These are phyloP conservation scores for Glyptemys insculpta DNA, from an alignment of 2,797 vertebrate genomes.

Conservation along the genomic window DNA sequence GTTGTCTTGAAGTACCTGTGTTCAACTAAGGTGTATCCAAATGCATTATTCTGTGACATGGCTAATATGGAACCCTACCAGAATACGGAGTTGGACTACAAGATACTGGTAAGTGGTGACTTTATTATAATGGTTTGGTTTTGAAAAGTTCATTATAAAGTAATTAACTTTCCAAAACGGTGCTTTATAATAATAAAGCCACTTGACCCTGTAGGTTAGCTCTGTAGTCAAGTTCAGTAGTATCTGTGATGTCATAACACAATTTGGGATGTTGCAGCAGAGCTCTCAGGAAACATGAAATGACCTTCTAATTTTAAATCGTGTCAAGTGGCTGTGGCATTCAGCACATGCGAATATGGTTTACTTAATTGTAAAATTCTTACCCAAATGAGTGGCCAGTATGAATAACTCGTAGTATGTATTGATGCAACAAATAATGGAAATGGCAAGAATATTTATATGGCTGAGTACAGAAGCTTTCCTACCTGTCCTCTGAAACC, in stretches of 20 bases:
- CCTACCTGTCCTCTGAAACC: too few species aligned
- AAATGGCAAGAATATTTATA: conserved; percentile 28
- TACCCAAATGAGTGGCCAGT: background rate
- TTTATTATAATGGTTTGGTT: background rate
- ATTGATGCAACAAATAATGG: background rate
- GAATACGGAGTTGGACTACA: background rate
- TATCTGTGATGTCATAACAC: background rate
- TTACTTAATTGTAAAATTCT: background rate
- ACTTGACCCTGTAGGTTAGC: background rate
- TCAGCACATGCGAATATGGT: background rate
- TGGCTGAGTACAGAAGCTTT: background rate
- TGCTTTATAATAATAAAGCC: too few species aligned
- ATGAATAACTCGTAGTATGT: background rate
- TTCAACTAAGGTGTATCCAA: background rate
- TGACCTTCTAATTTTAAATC: background rate
- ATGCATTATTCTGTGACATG: background rate
- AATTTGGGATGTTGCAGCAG: background rate
- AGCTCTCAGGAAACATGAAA: background rate
- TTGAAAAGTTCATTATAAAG: background rate
- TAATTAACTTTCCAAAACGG: background rate
- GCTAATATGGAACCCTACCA: background rate
- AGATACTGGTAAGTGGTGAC: fast-evolving
- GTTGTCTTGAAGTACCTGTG: background rate
- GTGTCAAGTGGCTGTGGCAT: background rate
- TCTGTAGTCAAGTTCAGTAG: fast-evolving